These are phyloP conservation scores for Phrynocephalus guinanensis DNA, from an alignment of 2,797 vertebrate genomes.

Conservation along the genomic window DNA sequence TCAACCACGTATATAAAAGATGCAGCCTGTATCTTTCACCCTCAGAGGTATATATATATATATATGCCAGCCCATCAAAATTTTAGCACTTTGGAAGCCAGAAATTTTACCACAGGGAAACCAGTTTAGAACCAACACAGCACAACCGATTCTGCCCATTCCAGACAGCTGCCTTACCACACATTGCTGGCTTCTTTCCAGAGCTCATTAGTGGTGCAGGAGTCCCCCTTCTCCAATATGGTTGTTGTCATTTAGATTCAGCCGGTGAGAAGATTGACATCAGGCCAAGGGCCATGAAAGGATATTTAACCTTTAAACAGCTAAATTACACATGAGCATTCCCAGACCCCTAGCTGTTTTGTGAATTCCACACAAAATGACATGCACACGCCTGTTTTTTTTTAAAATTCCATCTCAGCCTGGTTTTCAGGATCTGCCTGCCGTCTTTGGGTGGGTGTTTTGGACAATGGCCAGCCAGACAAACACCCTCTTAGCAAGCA, in stretches of 20 bases:
- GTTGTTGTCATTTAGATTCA: slow-evolving; percentile 2
- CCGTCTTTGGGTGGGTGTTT: not conserved
- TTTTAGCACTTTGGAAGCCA: not conserved
- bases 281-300: slow-evolving; percentile 22
- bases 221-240: not conserved
- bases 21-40: not conserved
- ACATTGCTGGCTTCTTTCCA: not conserved
- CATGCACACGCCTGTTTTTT: not conserved
- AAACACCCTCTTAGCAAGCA: not conserved
- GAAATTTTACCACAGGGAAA: not conserved
- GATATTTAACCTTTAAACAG: slow-evolving; percentile 32
- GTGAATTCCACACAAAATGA: not conserved
- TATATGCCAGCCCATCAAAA: not conserved
- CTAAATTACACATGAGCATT: slow-evolving; percentile 17
- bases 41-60: too few species aligned
- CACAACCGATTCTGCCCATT: not conserved
- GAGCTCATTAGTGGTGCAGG: not conserved
- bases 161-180: not conserved
- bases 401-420: not conserved
- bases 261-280: slow-evolving; percentile 1
- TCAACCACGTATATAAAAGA: not conserved
- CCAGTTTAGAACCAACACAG: not conserved
- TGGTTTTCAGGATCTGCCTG: not conserved
- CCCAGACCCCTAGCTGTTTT: slow-evolving; percentile 5
- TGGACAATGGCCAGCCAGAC: not conserved